A percentile compares a stretch with the other conserved stretches of the same genome.
phyloP scores from a whole-genome alignment of 2,888 invertebrate species.

The Polymixis lichenea region DNA sequence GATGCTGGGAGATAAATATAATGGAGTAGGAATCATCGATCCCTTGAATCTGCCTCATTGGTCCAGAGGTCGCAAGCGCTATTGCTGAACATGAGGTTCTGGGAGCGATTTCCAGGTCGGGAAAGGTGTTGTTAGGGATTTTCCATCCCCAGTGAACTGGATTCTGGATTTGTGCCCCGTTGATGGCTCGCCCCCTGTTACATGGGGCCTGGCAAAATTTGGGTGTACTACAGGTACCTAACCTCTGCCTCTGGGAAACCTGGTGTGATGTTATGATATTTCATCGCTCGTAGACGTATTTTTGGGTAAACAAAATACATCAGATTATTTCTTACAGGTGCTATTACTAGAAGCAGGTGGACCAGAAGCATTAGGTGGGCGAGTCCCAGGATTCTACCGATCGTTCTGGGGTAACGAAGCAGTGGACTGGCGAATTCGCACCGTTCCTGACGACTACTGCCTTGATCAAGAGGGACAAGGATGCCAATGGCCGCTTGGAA shows the following conservation, averaged over 20 bases:
- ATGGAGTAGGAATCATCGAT: too few relatives aligned
- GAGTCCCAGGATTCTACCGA: constrained; percentile 90
- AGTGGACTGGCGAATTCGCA: constrained; percentile 92
- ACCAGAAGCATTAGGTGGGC: constrained; percentile 91
- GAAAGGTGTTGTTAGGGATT: too few relatives aligned
- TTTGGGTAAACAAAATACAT: not conserved
- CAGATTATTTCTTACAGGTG: constrained; percentile 68
- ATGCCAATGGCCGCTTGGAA: constrained; percentile 93
- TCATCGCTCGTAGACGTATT: not conserved
- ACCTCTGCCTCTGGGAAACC: not conserved
- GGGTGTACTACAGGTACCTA: not conserved
- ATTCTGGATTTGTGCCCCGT: not conserved
- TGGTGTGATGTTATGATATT: not conserved
- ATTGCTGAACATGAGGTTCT: too few relatives aligned
- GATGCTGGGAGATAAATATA: too few relatives aligned
- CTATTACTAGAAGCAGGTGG: constrained; percentile 90
- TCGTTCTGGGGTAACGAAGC: constrained; percentile 89
- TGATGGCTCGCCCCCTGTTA: not conserved
- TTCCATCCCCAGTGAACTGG: too few relatives aligned
- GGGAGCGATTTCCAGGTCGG: too few relatives aligned
- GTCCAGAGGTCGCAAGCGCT: too few relatives aligned
- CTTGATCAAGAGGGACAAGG: constrained; percentile 89
- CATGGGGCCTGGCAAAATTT: not conserved
- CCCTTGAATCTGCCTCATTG: too few relatives aligned
- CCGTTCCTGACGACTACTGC: constrained; percentile 91